Conservation (phyloP, 2,888 invertebrate species). For the Siphonodentalium dalli region DNA sequence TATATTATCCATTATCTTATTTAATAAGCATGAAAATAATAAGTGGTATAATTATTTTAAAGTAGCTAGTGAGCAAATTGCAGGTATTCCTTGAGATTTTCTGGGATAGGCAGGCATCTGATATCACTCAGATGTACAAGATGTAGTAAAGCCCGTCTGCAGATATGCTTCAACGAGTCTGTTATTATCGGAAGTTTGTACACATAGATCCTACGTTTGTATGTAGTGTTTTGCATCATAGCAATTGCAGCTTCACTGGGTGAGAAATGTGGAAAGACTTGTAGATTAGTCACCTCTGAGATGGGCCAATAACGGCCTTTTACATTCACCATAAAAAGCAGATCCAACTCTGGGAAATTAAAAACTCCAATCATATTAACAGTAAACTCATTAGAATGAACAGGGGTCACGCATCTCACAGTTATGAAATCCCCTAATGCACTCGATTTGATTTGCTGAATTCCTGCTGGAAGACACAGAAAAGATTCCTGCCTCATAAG, state of each 20-base stretch:
- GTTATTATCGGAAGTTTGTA: slow-evolving; percentile 42
- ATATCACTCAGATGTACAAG: slow-evolving; percentile 35
- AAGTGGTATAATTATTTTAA: too few species aligned
- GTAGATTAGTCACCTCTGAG: slow-evolving; percentile 47
- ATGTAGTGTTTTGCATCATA: slow-evolving; percentile 44
- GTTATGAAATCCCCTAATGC: slow-evolving; percentile 42
- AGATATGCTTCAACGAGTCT: slow-evolving; percentile 36
- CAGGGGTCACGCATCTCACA: slow-evolving; percentile 39
- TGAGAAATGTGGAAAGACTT: slow-evolving; percentile 50
- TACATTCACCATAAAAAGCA: slow-evolving; percentile 34
- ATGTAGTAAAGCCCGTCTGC: slow-evolving; percentile 40
- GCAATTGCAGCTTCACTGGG: slow-evolving; percentile 43
- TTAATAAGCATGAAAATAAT: too few species aligned
- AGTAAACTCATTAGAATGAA: slow-evolving; percentile 39
- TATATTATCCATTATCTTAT: too few species aligned
- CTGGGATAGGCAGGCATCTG: slow-evolving; percentile 40
- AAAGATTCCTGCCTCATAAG: slow-evolving; percentile 23
- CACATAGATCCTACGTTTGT: slow-evolving; percentile 40
- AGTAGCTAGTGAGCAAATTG: too few species aligned
- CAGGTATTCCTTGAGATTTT: slow-evolving; percentile 31
- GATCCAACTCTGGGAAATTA: slow-evolving; percentile 29
- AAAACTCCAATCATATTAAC: slow-evolving; percentile 40
- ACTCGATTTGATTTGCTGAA: slow-evolving; percentile 47
- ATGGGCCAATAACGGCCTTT: slow-evolving; percentile 50
- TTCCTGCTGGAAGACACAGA: slow-evolving; percentile 34